Evolutionary conservation across 2,888 invertebrate species (phyloP).

Genomic region (Eupithecia dodoneata): DNA sequence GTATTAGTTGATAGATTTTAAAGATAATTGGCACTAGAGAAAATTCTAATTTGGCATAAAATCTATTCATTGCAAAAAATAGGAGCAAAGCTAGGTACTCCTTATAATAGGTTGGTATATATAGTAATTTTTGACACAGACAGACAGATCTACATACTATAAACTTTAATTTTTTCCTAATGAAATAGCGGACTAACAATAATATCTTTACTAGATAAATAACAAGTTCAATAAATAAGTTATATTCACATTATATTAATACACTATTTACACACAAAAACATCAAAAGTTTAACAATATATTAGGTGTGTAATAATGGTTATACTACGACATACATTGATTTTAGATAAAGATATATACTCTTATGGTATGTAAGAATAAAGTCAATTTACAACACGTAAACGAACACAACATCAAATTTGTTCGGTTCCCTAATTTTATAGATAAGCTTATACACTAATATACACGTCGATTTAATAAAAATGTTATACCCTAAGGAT

Average conservation of each 20-base stretch:
- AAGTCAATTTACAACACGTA: constrained; percentile 4
- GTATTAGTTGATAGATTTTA: too few relatives aligned
- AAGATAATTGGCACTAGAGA: neutral
- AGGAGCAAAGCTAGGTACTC: neutral
- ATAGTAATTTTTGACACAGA: neutral
- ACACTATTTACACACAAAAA: constrained; percentile 39
- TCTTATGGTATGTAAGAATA: neutral
- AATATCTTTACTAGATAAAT: neutral
- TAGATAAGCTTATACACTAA: neutral
- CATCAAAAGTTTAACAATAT: constrained; percentile 34
- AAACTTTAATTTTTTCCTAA: neutral
- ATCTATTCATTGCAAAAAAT: neutral
- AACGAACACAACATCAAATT: constrained; percentile 29
- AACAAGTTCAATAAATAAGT: neutral
- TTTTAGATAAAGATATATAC: neutral
- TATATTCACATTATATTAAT: constrained; percentile 5
- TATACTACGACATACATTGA: constrained; percentile 14
- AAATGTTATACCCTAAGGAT: neutral
- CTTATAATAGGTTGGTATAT: neutral
- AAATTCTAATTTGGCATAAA: neutral
- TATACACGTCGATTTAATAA: neutral
- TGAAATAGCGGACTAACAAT: neutral
- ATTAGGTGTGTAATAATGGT: neutral
- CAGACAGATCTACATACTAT: neutral
- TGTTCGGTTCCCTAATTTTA: constrained; percentile 10